These are phyloP conservation scores for Drosophila mettleri DNA, from an alignment of 2,888 invertebrate genomes.

Conservation along the genomic window DNA sequence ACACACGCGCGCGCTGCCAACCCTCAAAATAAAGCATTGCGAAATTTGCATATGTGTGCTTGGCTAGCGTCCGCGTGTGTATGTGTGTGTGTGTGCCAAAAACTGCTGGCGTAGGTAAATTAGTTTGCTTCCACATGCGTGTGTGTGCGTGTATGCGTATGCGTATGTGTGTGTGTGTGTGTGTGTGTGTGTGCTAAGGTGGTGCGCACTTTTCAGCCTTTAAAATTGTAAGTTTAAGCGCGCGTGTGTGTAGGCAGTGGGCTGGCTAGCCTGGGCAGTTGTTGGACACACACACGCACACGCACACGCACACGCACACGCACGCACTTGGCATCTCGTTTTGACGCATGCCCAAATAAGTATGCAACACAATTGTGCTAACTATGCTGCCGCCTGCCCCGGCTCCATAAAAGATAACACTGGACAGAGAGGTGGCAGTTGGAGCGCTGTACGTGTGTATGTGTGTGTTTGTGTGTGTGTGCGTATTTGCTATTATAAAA, in stretches of 20 bases:
- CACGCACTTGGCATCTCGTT: slow-evolving; percentile 56
- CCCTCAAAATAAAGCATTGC: slow-evolving; percentile 72
- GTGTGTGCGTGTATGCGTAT: slow-evolving; percentile 14
- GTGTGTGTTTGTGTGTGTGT: slow-evolving; percentile 31
- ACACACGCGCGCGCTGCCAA: slow-evolving; percentile 44
- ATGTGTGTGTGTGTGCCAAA: slow-evolving; percentile 56
- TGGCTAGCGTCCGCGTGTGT: slow-evolving; percentile 22
- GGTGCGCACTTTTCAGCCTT: slow-evolving; percentile 59
- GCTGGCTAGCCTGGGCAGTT: slow-evolving; percentile 62
- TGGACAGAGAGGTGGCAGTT: background rate
- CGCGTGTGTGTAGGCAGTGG: slow-evolving; percentile 20
- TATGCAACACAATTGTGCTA: slow-evolving; percentile 79
- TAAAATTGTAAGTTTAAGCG: slow-evolving; percentile 61
- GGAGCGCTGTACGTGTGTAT: slow-evolving; percentile 19
- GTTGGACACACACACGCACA: slow-evolving; percentile 50
- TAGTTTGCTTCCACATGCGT: slow-evolving; percentile 56
- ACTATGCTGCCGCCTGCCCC: slow-evolving; percentile 61
- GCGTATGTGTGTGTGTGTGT: slow-evolving; percentile 25
- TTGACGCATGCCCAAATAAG: slow-evolving; percentile 75
- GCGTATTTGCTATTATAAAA: slow-evolving; percentile 45
- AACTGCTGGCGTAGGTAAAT: slow-evolving; percentile 78
- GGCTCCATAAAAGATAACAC: background rate
- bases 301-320: slow-evolving; percentile 15
- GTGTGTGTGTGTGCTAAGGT: slow-evolving; percentile 48
- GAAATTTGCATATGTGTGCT: slow-evolving; percentile 71